These are phyloP conservation scores for Condylura cristata DNA, from an alignment of 2,113 vertebrate genomes.

Conservation along the genomic window DNA sequence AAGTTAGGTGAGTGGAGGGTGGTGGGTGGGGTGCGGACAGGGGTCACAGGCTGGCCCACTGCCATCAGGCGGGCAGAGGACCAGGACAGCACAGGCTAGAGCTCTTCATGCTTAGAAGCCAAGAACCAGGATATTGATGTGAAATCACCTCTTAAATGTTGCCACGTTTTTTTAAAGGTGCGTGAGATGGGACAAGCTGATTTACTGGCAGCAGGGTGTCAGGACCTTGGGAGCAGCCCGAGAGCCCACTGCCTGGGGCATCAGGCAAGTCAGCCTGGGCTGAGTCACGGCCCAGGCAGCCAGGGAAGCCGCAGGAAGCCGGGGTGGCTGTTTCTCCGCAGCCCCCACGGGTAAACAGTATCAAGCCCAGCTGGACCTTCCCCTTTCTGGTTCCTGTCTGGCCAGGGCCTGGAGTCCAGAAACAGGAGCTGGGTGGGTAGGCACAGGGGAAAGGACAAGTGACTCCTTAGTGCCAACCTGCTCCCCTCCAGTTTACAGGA, in stretches of 20 bases:
- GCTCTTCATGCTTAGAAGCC: too few species aligned
- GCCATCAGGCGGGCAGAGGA: not conserved
- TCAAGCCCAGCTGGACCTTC: not conserved
- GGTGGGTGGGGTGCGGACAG: not conserved
- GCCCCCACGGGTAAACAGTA: not conserved
- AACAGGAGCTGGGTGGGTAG: not conserved
- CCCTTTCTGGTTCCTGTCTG: constrained; percentile 40
- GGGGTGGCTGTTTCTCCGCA: rapidly evolving
- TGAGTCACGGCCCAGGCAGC: not conserved
- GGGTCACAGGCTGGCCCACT: not conserved
- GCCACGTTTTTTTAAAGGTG: not conserved
- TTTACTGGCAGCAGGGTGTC: not conserved
- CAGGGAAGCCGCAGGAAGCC: not conserved
- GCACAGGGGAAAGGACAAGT: not conserved
- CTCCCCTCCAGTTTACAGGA: not conserved
- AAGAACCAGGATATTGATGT: not conserved
- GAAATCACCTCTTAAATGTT: not conserved
- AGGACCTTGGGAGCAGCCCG: not conserved
- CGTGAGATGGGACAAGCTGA: not conserved
- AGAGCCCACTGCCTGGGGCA: not conserved
- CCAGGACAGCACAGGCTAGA: not conserved
- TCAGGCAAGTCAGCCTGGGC: not conserved
- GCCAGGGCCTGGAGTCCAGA: not conserved
- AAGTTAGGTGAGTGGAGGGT: not conserved
- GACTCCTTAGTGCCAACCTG: not conserved